phyloP scores from a whole-genome alignment of 2,797 vertebrate genomes.

The Coreius guichenoti region DNA sequence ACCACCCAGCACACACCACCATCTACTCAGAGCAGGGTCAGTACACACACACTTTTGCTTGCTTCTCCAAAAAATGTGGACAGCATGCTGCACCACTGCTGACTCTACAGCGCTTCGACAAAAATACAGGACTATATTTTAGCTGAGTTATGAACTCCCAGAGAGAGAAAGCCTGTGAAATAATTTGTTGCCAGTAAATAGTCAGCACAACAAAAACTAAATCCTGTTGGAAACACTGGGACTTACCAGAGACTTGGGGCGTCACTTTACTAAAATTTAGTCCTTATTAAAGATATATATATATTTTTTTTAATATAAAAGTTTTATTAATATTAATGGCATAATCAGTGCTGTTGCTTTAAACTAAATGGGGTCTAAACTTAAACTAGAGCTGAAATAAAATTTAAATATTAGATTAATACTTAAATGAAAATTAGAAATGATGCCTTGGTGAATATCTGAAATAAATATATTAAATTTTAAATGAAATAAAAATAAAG shows the following conservation, averaged over 20 bases:
- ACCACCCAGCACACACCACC: slow-evolving; percentile 85
- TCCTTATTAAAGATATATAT: no score
- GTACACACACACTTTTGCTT: slow-evolving; percentile 57
- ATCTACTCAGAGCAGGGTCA: slow-evolving; percentile 95
- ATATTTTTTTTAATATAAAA: no score
- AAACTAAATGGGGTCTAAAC: neutral
- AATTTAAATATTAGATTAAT: neutral
- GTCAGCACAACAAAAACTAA: neutral
- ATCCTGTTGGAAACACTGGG: neutral
- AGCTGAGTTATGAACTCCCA: neutral
- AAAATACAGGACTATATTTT: neutral
- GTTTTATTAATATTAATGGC: neutral
- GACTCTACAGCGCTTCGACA: neutral
- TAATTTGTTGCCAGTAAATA: neutral
- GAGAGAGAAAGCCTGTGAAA: neutral
- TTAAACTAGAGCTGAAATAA: neutral
- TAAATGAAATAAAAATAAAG: neutral
- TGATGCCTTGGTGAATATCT: neutral
- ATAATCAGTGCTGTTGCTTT: neutral
- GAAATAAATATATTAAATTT: neutral
- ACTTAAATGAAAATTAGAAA: neutral
- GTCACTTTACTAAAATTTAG: neutral
- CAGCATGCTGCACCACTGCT: neutral
- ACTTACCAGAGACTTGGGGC: neutral
- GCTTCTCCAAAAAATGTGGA: neutral